Evolutionary conservation across 1,140 invertebrate species (phyloP), one percentile per base, ranked within the genome.

Genomic region (Zaprionus ornatus): DNA sequence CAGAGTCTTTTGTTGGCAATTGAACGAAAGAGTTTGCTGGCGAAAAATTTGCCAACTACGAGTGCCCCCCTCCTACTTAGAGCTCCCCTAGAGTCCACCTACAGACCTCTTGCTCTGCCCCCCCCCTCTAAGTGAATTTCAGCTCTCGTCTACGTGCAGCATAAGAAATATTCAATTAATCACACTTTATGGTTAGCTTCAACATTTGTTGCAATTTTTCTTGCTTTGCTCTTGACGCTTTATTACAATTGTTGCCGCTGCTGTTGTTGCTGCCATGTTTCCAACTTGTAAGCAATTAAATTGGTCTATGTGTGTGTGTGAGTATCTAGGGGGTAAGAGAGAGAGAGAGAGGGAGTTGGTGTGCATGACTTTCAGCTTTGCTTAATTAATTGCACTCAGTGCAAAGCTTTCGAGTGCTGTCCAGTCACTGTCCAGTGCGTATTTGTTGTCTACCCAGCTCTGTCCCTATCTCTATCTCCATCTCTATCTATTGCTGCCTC

Each of bases 151-250:
- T 56, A 86, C 80, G 80, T 87, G 80, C 77, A 80, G 80, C 84
- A 87, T 88, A 81, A 90, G 84, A 88, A 90, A 90, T 90, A 90
- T 90, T 90, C 85, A 90, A 90, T 90, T 90, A 90, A 90, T 90
- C 85, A 90, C 85, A 90, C 85, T 90, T 90, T 87, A 87, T 87
- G 84, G 84, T 87, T 87, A 85, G 84, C 81, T 90, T 90, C 75
- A 90, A 90, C 85, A 90, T 90, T 90, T 90, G 85, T 90, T 90
- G 85, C 85, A 90, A 90, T 90, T 90, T 90, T 90, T 90, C 85
- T 90, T 90, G 80, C 84, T 87, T 88, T 80, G 71, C 80, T 78
- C 74, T 68, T 88, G 84, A 88, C 80, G 84, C 84, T 87, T 88
- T 87, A 87, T 87, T 87, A 84, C 84, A 88, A 87, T 87, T 88